phyloP scores from a whole-genome alignment of 2,797 vertebrate species.

The Aselliscus stoliczkanus region DNA sequence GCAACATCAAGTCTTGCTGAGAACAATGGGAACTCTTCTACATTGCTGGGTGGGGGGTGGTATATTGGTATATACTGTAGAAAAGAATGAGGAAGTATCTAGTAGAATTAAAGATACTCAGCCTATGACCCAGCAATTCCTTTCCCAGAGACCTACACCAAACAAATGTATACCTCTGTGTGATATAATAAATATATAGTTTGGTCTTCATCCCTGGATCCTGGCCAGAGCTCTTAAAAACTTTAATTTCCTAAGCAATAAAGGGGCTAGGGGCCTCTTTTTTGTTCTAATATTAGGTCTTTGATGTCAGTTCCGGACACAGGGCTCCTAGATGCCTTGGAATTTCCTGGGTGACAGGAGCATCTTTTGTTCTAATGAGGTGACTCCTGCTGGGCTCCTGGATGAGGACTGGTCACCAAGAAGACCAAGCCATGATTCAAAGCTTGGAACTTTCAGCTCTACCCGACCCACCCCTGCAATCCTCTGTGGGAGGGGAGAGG shows the following conservation, averaged over 20 bases:
- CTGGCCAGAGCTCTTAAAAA: neutral
- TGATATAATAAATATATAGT: neutral
- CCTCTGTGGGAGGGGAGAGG: neutral
- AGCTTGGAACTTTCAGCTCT: neutral
- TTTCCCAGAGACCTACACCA: neutral
- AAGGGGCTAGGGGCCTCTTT: neutral
- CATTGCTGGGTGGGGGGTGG: neutral
- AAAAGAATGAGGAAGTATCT: neutral
- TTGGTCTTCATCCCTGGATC: neutral
- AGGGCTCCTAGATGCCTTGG: neutral
- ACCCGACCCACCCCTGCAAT: too few species aligned
- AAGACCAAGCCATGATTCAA: neutral
- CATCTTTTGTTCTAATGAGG: neutral
- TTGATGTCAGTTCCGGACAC: neutral
- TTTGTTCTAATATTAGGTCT: neutral
- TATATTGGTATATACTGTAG: neutral
- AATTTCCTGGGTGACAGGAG: neutral
- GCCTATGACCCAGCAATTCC: neutral
- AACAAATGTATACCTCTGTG: neutral
- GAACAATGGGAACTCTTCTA: neutral
- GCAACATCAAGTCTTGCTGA: neutral
- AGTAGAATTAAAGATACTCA: neutral
- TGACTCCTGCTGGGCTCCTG: neutral
- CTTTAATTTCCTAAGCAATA: neutral
- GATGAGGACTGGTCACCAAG: neutral